Percentiles rank a stretch among this genome's conserved stretches.
These are phyloP conservation scores for Theonella swinhoei DNA, from an alignment of 37 sponge, comb jelly and placozoan genomes.

Conservation along the genomic window DNA sequence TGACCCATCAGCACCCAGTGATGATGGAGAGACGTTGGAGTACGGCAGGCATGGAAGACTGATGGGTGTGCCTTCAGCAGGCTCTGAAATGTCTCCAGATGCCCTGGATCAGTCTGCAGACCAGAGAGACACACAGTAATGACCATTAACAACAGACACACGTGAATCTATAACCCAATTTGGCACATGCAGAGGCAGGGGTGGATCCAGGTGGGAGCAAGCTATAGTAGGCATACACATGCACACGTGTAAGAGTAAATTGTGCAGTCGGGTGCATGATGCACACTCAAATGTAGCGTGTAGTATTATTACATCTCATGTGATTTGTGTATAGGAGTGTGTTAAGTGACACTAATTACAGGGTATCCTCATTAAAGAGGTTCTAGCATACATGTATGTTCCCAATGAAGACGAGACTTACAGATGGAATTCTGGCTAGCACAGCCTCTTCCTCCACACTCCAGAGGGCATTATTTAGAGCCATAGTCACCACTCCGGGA, in stretches of 20 bases:
- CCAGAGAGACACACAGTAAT: no score
- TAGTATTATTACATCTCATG: no score
- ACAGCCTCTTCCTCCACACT: conserved; percentile 86
- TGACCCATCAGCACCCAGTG: conserved; percentile 96
- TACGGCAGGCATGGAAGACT: conserved; percentile 81
- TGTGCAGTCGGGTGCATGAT: no score
- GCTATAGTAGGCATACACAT: neutral
- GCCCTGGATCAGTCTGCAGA: conserved; percentile 75
- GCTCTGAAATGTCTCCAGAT: conserved; percentile 71
- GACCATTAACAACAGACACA: no score
- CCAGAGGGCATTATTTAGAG: conserved; percentile 81
- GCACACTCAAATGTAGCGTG: no score
- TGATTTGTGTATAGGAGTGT: no score
- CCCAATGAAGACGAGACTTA: no score
- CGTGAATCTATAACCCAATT: neutral
- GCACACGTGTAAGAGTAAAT: no score
- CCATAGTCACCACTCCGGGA: conserved; percentile 80
- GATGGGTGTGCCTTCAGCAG: conserved; percentile 64
- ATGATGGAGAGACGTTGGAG: conserved; percentile 81
- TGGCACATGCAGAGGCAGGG: neutral
- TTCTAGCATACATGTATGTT: no score
- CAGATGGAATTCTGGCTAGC: conserved; percentile 74
- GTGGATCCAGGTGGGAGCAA: neutral
- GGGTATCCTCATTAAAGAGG: no score
- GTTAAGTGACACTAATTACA: no score